phyloP scores from a whole-genome alignment of 1,140 invertebrate genomes.

The Adelges cooleyi region DNA sequence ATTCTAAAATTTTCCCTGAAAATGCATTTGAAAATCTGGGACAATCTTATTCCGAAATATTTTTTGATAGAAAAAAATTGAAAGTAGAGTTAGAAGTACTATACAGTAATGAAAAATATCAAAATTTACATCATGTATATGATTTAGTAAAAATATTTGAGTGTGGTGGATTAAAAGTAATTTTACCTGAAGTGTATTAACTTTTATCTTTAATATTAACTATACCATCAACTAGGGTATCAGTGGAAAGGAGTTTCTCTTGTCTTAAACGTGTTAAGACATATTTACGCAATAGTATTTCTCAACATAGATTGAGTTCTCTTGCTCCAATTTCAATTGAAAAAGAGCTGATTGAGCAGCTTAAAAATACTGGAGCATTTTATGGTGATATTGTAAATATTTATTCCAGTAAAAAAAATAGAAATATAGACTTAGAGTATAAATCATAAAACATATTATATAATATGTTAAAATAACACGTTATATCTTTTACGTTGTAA shows the following conservation, averaged over 20 bases:
- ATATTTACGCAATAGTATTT: not conserved
- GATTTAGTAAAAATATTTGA: not conserved
- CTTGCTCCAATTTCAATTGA: not conserved
- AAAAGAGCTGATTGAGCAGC: not conserved
- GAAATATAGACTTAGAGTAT: not conserved
- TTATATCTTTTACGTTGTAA: too few relatives aligned
- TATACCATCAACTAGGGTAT: not conserved
- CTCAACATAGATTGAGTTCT: not conserved
- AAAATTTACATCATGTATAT: not conserved
- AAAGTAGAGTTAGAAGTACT: not conserved
- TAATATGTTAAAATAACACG: too few relatives aligned
- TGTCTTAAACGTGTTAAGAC: not conserved
- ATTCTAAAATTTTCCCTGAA: not conserved
- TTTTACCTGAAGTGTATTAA: slow-evolving; percentile 1
- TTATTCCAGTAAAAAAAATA: not conserved
- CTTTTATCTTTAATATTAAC: not conserved
- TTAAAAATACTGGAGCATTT: not conserved
- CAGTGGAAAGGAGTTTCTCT: too few relatives aligned
- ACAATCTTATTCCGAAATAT: not conserved
- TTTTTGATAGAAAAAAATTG: not conserved
- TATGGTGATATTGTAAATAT: not conserved
- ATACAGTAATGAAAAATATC: not conserved
- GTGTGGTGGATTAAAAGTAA: not conserved
- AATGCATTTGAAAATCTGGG: not conserved
- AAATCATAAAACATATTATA: not conserved